Evolutionary conservation across 2,113 vertebrate species (phyloP), one percentile per base, ranked within the genome.

Genomic region (Sylvicapra grimmia): DNA sequence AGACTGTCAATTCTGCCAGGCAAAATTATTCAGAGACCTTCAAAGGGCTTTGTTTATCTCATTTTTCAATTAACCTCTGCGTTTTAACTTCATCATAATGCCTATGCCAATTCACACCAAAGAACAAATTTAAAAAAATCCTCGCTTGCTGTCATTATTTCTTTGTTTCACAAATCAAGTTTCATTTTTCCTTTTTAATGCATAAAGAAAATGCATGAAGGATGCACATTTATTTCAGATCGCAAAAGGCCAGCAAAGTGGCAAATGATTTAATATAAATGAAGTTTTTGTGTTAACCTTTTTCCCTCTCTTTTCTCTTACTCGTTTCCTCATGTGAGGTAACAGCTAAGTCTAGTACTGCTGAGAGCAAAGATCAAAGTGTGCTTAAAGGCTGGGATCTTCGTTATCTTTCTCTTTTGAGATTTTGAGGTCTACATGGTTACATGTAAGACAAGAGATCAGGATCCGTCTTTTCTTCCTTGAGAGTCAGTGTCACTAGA

Each of bases 51-150:
- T 99, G 99, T 99, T 99, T 99, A 99, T 99, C 99, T 98, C 98
- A 98, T 99, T 99, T 99, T 99, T 99, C 99, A 99, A 99, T 99
- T 99, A 99, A 99, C 99, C 99, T 99, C 99, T 98, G 95, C 90
- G 88, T 99, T 99, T 99, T 99, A 99, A 99, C 99, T 99, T 99
- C 98, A 98, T 99, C 98, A 98, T 99, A 99, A 99, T 99, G 98
- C 98, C 90, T 97, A 90, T 96, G 94, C 98, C 98, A 99, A 99
- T 99, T 99, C 99, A 98, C 98, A 99, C 98, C 95, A 98, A 99
- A 99, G 98, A 99, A 99, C 98, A 99, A 99, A 99, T 98, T 77
- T 0, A 99, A 99, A 99, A 99, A 98, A 98, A 96, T 98, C 56
- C 93, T 65, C 4, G 0, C 97, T 98, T 98, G 82, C 95, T 98